Conservation (phyloP, 1,140 invertebrate genomes). For the Lamellibrachia luymesi region DNA sequence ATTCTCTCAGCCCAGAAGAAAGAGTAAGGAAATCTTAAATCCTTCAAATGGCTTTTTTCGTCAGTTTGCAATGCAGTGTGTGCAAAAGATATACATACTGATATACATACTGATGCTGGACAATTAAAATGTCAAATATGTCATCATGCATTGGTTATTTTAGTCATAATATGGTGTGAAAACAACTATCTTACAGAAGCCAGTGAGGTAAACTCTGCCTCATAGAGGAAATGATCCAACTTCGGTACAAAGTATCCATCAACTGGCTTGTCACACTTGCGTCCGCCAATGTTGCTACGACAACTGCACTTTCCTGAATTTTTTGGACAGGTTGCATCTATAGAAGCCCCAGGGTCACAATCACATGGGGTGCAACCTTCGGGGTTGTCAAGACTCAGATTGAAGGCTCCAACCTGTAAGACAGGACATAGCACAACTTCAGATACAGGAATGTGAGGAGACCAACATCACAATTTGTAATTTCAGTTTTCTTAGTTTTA, state of each 20-base stretch:
- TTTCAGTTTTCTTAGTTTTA: neutral
- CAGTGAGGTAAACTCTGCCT: constrained; percentile 23
- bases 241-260: constrained; percentile 18
- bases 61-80: no score
- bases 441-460: neutral
- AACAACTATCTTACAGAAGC: constrained; percentile 15
- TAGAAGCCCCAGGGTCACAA: constrained; percentile 60
- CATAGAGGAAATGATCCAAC: constrained; percentile 24
- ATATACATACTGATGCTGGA: no score
- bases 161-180: neutral
- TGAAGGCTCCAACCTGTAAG: constrained; percentile 82
- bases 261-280: constrained; percentile 65
- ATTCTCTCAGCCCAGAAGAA: neutral
- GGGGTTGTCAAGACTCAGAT: constrained; percentile 79
- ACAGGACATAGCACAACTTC: neutral
- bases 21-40: no score
- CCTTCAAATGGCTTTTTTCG: no score
- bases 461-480: neutral
- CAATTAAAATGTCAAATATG: no score
- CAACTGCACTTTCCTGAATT: constrained; percentile 60
- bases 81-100: no score
- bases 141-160: no score
- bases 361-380: constrained; percentile 95
- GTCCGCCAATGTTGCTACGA: constrained; percentile 77
- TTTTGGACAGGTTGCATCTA: constrained; percentile 12